Conservation (phyloP, 2,797 vertebrate species). For the Todus mexicanus region DNA sequence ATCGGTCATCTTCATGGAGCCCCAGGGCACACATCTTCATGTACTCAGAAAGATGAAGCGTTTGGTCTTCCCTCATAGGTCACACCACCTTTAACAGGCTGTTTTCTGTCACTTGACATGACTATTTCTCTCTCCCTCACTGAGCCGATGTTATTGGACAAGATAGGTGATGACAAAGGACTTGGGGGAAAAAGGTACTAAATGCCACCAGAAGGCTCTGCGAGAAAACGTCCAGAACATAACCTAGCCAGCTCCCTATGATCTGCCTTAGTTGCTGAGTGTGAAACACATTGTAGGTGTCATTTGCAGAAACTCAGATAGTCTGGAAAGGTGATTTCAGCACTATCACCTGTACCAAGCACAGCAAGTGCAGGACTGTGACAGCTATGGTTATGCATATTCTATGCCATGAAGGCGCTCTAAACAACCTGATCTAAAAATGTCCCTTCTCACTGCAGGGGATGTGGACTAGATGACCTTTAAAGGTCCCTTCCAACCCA, state of each 20-base stretch:
- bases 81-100: not conserved
- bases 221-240: not conserved
- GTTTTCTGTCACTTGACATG: not conserved
- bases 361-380: not conserved
- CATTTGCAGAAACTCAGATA: not conserved
- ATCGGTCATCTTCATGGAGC: rapidly evolving
- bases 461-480: not conserved
- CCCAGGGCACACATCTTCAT: not conserved
- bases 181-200: not conserved
- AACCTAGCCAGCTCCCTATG: not conserved
- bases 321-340: not conserved
- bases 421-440: not conserved
- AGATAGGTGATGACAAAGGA: not conserved
- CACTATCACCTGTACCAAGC: not conserved
- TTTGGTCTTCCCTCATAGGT: not conserved
- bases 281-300: not conserved
- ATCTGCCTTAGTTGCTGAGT: not conserved
- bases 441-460: not conserved
- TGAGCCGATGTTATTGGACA: not conserved
- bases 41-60: not conserved
- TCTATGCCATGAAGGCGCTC: not conserved
- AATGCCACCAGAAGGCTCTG: not conserved
- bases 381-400: not conserved
- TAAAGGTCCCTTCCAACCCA: not conserved
- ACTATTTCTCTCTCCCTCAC: not conserved